Evolutionary conservation across 2,888 invertebrate species (phyloP), one percentile per base, ranked within the genome.

Genomic region (Therioaphis trifolii): DNA sequence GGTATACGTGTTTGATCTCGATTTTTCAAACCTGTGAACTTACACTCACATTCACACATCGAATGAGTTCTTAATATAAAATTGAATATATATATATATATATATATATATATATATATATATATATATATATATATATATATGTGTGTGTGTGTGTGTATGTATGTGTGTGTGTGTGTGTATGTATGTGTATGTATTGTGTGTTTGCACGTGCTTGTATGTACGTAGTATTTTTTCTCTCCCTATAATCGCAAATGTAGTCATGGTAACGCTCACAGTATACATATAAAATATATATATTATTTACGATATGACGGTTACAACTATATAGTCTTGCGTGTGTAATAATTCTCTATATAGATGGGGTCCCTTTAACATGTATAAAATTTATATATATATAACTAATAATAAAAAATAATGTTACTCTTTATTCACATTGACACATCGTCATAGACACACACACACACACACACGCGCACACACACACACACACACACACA

Each of bases 331-430:
- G 24, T 61, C n/a, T 14, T 76, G 61, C 14, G 15, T 49, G 5
- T 40, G 35, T 35, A 35, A 21, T 24, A 12, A 46, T 63, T 76
- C 21, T 63, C 46, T 46, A 63, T 79, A 61, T 46, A 15, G 46
- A 29, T 71, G 80, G 80, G 24, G 35, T 58, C 61, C 80, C 80
- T 80, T 80, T 80, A 71, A 80, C 61, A 71, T 52, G 49, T n/a
- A 35, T 61, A 75, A 52, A 35, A 40, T 69, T 11, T 49, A 15
- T 72, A 29, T 24, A 27, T 27, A 46, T n/a, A 40, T 74, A n/a
- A n/a, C n/a, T n/a, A n/a, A n/a, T n/a, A n/a, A n/a, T n/a, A n/a
- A n/a, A n/a, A n/a, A n/a, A n/a, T n/a, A n/a, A n/a, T n/a, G n/a
- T n/a, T n/a, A n/a, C 71, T 74, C 21, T 74, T 9, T 55, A 9